Evolutionary conservation across 2,888 invertebrate species (phyloP).

Genomic region (Xylophagus ater): DNA sequence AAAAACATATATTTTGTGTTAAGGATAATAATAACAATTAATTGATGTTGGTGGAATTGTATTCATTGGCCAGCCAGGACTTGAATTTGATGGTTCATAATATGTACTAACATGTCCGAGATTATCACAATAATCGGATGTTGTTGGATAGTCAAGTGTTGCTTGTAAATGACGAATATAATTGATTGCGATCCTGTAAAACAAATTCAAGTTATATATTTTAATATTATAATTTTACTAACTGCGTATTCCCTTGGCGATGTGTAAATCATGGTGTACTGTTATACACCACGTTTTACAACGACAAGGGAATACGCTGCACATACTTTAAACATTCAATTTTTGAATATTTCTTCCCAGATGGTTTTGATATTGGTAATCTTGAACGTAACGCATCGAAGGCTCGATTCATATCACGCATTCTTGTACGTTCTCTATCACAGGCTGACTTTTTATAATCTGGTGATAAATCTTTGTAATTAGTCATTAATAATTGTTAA

Average conservation of each 20-base stretch:
- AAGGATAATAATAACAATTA: slow-evolving; percentile 14
- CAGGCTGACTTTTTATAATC: slow-evolving; percentile 78
- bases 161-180: slow-evolving; percentile 64
- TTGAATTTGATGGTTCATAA: slow-evolving; percentile 4
- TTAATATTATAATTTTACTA: not conserved
- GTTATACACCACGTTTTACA: too few species aligned
- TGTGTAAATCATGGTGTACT: too few species aligned
- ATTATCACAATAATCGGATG: not conserved
- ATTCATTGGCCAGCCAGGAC: slow-evolving; percentile 9
- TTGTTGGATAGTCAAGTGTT: slow-evolving; percentile 36
- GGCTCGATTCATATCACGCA: slow-evolving; percentile 78
- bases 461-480: slow-evolving; percentile 28
- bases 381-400: slow-evolving; percentile 65
- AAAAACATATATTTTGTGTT: too few species aligned
- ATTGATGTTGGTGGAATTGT: slow-evolving; percentile 11
- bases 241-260: too few species aligned
- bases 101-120: not conserved
- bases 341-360: slow-evolving; percentile 76
- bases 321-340: slow-evolving; percentile 66
- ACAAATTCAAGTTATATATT: slow-evolving; percentile 1
- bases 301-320: too few species aligned
- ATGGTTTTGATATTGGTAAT: slow-evolving; percentile 64
- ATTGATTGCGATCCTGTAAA: slow-evolving; percentile 56
- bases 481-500: slow-evolving; percentile 17
- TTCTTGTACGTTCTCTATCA: slow-evolving; percentile 69